Evolutionary conservation across 2,113 vertebrate species (phyloP).

Genomic region (Pluvianellus socialis): DNA sequence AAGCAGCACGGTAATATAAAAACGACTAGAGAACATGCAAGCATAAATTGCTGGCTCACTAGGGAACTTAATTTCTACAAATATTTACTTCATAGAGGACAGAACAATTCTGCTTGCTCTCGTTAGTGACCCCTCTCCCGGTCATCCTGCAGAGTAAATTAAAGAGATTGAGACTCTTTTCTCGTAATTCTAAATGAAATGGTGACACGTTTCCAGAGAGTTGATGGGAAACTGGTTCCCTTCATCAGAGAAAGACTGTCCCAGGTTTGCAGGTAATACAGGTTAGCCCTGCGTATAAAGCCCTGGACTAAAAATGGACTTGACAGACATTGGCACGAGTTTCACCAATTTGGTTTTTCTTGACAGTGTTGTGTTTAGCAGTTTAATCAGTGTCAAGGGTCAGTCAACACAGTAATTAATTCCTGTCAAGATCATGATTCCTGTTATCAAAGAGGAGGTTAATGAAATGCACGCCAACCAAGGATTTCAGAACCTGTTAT

Average conservation of each 20-base stretch:
- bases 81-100: not conserved
- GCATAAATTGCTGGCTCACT: not conserved
- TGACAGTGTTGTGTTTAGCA: not conserved
- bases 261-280: not conserved
- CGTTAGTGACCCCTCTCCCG: not conserved
- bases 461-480: not conserved
- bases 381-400: not conserved
- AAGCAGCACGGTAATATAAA: not conserved
- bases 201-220: not conserved
- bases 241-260: not conserved
- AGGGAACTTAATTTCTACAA: not conserved
- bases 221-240: not conserved
- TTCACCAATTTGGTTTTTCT: not conserved
- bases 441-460: not conserved
- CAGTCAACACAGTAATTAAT: not conserved
- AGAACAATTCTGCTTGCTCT: not conserved
- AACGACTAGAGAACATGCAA: slow-evolving; percentile 38
- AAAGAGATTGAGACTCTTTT: not conserved
- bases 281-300: not conserved
- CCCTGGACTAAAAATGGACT: not conserved
- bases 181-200: not conserved
- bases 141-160: not conserved
- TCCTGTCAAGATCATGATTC: not conserved
- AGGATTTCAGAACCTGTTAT: not conserved
- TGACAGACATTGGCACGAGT: not conserved